Conservation (phyloP, 2,113 vertebrate genomes). For the Lota lota region DNA sequence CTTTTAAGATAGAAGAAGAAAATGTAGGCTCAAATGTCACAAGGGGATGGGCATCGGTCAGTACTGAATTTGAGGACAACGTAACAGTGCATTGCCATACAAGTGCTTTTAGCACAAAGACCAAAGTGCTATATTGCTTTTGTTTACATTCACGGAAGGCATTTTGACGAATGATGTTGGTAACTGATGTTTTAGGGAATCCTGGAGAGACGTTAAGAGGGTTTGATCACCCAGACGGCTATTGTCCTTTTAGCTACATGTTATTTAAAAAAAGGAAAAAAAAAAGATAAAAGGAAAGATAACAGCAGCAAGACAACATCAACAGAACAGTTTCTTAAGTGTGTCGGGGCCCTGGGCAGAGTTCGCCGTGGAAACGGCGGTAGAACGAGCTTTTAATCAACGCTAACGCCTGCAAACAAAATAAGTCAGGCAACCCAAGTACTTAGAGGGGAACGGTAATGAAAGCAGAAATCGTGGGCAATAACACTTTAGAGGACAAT, state of each 20-base stretch:
- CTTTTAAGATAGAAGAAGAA: background rate
- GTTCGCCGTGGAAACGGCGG: background rate
- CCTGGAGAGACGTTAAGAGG: too few relatives aligned
- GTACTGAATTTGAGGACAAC: too few relatives aligned
- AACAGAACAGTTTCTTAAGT: background rate
- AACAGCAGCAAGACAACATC: background rate
- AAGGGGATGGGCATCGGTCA: too few relatives aligned
- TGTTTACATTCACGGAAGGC: too few relatives aligned
- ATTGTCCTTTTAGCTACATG: background rate
- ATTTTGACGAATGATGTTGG: too few relatives aligned
- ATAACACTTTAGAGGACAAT: slow-evolving; percentile 43
- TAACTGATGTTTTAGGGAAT: too few relatives aligned
- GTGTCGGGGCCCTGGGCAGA: background rate
- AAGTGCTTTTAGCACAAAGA: too few relatives aligned
- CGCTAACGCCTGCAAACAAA: slow-evolving; percentile 40
- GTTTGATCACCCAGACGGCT: too few relatives aligned
- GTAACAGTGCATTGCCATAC: too few relatives aligned
- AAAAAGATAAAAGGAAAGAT: background rate
- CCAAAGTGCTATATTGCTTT: too few relatives aligned
- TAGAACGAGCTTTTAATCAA: slow-evolving; percentile 48
- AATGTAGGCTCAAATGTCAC: too few relatives aligned
- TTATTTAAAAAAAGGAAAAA: slow-evolving; percentile 11
- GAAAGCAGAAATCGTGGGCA: slow-evolving; percentile 38
- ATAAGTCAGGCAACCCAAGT: slow-evolving; percentile 43
- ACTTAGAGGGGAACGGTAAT: slow-evolving; percentile 41